Evolutionary conservation across 2,888 invertebrate genomes (phyloP).

Genomic region (Ectropis crepuscularia): DNA sequence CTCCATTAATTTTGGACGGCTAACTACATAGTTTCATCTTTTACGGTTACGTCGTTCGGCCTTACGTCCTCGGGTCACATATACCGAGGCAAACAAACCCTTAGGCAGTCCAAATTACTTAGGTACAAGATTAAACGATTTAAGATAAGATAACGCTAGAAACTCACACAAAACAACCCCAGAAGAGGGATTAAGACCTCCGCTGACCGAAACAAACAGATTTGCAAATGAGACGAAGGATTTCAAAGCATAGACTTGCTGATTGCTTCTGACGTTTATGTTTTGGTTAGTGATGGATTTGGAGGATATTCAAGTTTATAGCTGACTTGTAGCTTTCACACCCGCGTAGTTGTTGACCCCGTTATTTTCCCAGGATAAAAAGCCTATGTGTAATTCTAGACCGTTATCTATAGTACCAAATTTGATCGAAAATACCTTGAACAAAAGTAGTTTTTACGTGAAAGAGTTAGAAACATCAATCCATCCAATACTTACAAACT

Average conservation of each 20-base stretch:
- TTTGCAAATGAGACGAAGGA: conserved; percentile 25
- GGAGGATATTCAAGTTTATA: too few species aligned
- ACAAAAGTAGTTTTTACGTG: too few species aligned
- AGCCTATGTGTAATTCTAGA: too few species aligned
- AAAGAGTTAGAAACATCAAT: too few species aligned
- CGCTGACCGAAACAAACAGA: conserved; percentile 28
- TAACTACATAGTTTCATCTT: background rate
- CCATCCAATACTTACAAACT: too few species aligned
- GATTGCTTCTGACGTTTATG: conserved; percentile 11
- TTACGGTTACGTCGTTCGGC: background rate
- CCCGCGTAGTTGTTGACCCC: too few species aligned
- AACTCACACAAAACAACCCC: conserved; percentile 29
- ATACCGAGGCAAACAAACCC: conserved; percentile 21
- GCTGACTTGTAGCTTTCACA: too few species aligned
- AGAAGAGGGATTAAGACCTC: conserved; percentile 21
- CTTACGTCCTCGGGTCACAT: conserved; percentile 16
- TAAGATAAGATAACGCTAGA: conserved; percentile 28
- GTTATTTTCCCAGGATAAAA: too few species aligned
- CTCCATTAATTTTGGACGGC: background rate
- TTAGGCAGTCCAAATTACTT: conserved; percentile 26
- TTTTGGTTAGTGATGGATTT: background rate
- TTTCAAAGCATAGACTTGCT: conserved; percentile 9
- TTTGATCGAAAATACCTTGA: too few species aligned
- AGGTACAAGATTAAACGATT: conserved; percentile 32
- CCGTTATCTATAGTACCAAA: too few species aligned